phyloP scores from a whole-genome alignment of 2,797 vertebrate species.

The Manis javanica region DNA sequence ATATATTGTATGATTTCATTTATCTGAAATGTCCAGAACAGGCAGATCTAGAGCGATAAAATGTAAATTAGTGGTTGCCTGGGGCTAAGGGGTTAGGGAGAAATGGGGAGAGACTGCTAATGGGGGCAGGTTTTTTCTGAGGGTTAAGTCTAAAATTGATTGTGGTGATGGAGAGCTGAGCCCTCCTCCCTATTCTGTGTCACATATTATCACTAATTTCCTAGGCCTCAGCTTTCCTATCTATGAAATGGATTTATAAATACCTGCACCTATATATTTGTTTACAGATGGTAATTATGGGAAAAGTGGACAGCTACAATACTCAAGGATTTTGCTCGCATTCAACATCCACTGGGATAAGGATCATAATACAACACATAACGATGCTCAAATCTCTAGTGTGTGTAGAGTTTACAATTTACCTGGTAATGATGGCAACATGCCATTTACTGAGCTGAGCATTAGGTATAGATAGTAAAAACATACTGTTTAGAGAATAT shows the following conservation, averaged over 20 bases:
- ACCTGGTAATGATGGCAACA: neutral
- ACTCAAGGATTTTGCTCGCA: neutral
- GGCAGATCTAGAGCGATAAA: neutral
- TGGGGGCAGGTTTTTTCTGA: neutral
- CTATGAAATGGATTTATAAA: neutral
- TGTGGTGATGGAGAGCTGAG: neutral
- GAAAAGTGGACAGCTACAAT: neutral
- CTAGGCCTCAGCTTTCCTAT: neutral
- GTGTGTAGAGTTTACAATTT: neutral
- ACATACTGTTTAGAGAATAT: neutral
- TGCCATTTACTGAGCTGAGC: neutral
- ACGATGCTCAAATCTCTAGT: neutral
- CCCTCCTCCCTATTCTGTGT: neutral
- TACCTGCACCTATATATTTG: neutral
- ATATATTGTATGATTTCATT: neutral
- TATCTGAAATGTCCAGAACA: neutral
- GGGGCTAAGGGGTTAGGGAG: neutral
- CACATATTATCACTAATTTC: neutral
- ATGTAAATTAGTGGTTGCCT: neutral
- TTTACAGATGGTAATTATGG: neutral
- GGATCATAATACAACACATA: rapidly evolving
- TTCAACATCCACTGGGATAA: neutral
- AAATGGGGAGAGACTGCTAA: neutral
- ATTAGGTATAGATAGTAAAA: neutral
- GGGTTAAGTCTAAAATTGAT: neutral